Percentiles rank a stretch among this genome's conserved stretches.
Conservation (phyloP, 1,140 invertebrate genomes). For the Drosophila repletoides region DNA sequence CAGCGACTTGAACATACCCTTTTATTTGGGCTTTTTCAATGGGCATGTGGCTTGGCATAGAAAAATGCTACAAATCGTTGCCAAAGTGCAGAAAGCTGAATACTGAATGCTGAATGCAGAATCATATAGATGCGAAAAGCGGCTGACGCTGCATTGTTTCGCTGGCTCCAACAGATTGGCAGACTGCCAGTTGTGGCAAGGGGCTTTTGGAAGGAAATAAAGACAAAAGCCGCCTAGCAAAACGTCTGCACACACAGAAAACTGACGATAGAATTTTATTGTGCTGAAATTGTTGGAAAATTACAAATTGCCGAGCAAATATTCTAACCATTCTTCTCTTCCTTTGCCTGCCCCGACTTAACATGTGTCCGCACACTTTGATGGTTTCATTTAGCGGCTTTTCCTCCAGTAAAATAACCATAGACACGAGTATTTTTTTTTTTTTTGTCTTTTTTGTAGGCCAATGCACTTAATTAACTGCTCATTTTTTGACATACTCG, state of each 20-base stretch:
- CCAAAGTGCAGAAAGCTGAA: slow-evolving; percentile 32
- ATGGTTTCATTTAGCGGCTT: slow-evolving; percentile 22
- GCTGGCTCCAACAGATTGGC: slow-evolving; percentile 34
- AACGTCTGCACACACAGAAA: slow-evolving; percentile 20
- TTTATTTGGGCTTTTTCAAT: too few species aligned
- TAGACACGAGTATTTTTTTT: background rate
- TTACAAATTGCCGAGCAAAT: slow-evolving; percentile 47
- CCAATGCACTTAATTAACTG: slow-evolving; percentile 43
- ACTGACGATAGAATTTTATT: slow-evolving; percentile 63
- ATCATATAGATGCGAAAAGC: slow-evolving; percentile 28
- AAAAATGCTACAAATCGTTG: slow-evolving; percentile 34
- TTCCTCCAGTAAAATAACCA: too few species aligned
- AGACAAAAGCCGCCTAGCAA: slow-evolving; percentile 43
- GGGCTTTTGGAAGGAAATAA: slow-evolving; percentile 22
- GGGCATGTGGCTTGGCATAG: too few species aligned
- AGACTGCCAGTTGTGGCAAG: slow-evolving; percentile 44
- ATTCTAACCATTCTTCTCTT: background rate
- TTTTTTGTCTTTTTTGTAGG: background rate
- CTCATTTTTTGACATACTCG: slow-evolving; percentile 24
- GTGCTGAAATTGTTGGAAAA: slow-evolving; percentile 64
- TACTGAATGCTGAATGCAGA: slow-evolving; percentile 13
- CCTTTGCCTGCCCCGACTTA: background rate
- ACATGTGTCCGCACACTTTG: background rate
- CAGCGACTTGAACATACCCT: too few species aligned
- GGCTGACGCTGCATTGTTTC: slow-evolving; percentile 52